Evolutionary conservation across 2,888 invertebrate genomes (phyloP).

Genomic region (Therioaphis trifolii): DNA sequence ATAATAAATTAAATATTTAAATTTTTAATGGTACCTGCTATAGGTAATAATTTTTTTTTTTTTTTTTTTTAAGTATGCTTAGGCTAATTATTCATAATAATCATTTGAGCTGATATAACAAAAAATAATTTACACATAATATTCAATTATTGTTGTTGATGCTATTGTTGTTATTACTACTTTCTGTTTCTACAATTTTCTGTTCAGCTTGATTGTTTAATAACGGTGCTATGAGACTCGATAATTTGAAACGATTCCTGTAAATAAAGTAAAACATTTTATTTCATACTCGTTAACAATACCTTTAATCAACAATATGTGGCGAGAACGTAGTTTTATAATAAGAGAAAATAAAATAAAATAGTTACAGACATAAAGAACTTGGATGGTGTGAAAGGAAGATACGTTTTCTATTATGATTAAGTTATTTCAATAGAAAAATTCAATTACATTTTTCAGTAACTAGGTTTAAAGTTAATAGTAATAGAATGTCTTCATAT

Average conservation of each 20-base stretch:
- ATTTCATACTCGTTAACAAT: neutral
- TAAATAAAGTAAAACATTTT: conserved; percentile 64
- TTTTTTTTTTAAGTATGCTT: neutral
- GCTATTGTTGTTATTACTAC: neutral
- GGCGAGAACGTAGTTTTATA: neutral
- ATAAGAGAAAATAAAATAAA: neutral
- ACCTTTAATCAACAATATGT: neutral
- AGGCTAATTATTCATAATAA: neutral
- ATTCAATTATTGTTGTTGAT: neutral
- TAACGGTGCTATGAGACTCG: conserved; percentile 72
- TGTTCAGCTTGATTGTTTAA: conserved; percentile 67
- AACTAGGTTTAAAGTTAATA: neutral
- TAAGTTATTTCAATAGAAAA: neutral
- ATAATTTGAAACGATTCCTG: conserved; percentile 72
- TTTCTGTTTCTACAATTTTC: conserved; percentile 24
- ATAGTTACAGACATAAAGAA: neutral
- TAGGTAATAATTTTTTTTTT: neutral
- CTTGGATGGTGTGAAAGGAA: neutral
- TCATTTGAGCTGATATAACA: neutral
- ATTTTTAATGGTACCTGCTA: neutral
- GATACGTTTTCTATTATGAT: neutral
- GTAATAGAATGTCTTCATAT: neutral
- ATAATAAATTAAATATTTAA: neutral
- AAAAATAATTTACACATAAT: neutral
- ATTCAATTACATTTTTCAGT: neutral